Base-by-base conservation (phyloP, 2,888 invertebrate genomes). In the Biston betularia region DNA sequence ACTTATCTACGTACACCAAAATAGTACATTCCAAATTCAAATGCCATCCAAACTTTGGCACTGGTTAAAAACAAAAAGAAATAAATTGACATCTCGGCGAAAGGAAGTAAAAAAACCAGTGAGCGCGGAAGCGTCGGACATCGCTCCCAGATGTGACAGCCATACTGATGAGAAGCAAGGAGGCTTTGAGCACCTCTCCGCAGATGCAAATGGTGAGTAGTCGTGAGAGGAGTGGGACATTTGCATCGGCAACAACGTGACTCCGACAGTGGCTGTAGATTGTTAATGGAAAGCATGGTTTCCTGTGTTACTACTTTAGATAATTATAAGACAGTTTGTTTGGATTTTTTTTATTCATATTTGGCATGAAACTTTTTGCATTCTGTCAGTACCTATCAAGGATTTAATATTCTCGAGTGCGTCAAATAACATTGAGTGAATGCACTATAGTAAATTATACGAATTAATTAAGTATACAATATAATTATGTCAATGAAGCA, bases 71-170 rank as follows among this genome's bases (percentile, higher is more conserved):
- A 61, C 65, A 45, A 72, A 68, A 72, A 70, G 66, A 69, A 63
- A 63, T 56, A 67, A 70, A 65, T 61, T 52, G 75, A 67, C 68
- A 74, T 82, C 82, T 81, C 70, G 9, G 67, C 68, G 74, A 82
- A 80, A 86, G 87, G 88, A 89, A 88, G 87, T 87, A 79, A 79
- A 85, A 84, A 84, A 58, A 9, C 86, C 75, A 73, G 69, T 71
- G 76, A 74, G 83, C 82, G 70, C 89, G 92, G 91, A 91, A 92
- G 89, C 83, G 69, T 24, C 83, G 92, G 89, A 63, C 90, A 76
- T 88, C 90, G 90, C 78, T 87, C 79, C 79, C 77, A 68, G 75
- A 72, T 83, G 88, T 80, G 81, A 66, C 69, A 70, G 75, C 75
- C 91, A 91, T 91, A 90, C 82, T 90, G 84, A 72, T 75, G 73